These are phyloP conservation scores for Clavelina lepadiformis DNA, from an alignment of 23 tunicate genomes.

Conservation along the genomic window DNA sequence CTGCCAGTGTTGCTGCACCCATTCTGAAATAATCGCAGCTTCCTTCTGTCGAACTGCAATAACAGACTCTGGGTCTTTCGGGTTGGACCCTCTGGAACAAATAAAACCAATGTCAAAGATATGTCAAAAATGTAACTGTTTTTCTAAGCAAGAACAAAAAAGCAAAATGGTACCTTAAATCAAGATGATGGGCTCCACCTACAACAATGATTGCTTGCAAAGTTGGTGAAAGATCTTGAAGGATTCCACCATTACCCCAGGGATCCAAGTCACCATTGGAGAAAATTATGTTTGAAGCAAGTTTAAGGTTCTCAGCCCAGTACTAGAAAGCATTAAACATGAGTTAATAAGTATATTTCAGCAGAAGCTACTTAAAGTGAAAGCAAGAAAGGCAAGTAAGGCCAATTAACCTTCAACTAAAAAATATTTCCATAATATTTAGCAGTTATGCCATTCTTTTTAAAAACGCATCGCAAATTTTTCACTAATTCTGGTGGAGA, in stretches of 20 bases:
- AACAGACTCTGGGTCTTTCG: slow-evolving; percentile 74
- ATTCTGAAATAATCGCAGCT: slow-evolving; percentile 38
- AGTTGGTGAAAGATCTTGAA: slow-evolving; percentile 44
- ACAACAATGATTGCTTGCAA: slow-evolving; percentile 58
- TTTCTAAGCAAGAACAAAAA: background rate
- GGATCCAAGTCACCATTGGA: slow-evolving; percentile 99
- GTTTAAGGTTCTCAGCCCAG: slow-evolving; percentile 60
- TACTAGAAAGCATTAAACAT: too few relatives aligned
- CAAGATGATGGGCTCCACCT: slow-evolving; percentile 98
- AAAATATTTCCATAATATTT: too few relatives aligned
- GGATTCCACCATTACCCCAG: slow-evolving; percentile 93
- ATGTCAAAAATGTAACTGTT: background rate
- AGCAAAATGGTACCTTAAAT: slow-evolving; percentile 60
- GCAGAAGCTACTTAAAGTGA: too few relatives aligned
- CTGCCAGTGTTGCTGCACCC: slow-evolving; percentile 53
- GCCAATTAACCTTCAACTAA: too few relatives aligned
- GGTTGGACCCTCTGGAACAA: slow-evolving; percentile 71
- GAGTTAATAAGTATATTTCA: too few relatives aligned
- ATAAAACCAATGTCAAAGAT: background rate
- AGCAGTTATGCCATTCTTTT: too few relatives aligned
- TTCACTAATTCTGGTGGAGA: too few relatives aligned
- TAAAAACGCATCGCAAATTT: too few relatives aligned
- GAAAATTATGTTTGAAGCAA: slow-evolving; percentile 83
- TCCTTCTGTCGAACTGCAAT: slow-evolving; percentile 51
- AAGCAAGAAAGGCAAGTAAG: too few relatives aligned